These are phyloP conservation scores for Ectemnius continuus DNA, from an alignment of 2,888 invertebrate species.

Conservation along the genomic window DNA sequence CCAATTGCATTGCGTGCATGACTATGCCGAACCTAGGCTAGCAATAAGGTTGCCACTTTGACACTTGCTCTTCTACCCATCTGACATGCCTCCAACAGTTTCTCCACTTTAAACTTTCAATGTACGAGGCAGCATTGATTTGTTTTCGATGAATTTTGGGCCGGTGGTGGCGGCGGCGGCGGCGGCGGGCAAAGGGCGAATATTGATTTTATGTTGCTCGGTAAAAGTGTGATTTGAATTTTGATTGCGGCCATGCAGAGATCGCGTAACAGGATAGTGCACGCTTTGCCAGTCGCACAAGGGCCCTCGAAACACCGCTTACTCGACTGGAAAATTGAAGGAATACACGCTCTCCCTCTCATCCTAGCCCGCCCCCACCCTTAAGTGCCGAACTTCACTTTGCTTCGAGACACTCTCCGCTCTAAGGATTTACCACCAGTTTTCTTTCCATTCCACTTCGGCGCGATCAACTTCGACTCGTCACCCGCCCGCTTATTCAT, in stretches of 20 bases:
- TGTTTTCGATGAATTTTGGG: constrained; percentile 69
- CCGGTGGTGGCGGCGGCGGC: no score
- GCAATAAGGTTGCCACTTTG: no score
- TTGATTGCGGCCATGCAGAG: constrained; percentile 76
- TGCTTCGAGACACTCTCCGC: no score
- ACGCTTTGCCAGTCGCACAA: constrained; percentile 77
- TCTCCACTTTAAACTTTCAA: constrained; percentile 37
- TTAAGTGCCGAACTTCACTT: constrained; percentile 66
- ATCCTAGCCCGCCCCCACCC: no score
- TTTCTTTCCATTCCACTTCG: no score
- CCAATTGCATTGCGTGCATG: no score
- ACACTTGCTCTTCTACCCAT: not conserved
- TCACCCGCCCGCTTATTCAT: no score
- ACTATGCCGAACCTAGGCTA: no score
- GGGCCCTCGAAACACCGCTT: constrained; percentile 75
- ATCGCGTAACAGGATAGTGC: constrained; percentile 78
- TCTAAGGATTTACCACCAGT: no score
- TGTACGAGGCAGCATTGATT: constrained; percentile 57
- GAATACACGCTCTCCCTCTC: constrained; percentile 71
- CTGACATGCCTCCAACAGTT: not conserved
- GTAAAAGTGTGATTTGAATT: constrained; percentile 78
- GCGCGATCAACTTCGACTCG: no score
- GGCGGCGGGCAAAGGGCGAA: constrained; percentile 67
- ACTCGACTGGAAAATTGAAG: constrained; percentile 77
- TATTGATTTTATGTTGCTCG: constrained; percentile 77